Evolutionary conservation across 2,113 vertebrate genomes (phyloP), one percentile per base, ranked within the genome.

Genomic region (Archocentrus centrarchus): DNA sequence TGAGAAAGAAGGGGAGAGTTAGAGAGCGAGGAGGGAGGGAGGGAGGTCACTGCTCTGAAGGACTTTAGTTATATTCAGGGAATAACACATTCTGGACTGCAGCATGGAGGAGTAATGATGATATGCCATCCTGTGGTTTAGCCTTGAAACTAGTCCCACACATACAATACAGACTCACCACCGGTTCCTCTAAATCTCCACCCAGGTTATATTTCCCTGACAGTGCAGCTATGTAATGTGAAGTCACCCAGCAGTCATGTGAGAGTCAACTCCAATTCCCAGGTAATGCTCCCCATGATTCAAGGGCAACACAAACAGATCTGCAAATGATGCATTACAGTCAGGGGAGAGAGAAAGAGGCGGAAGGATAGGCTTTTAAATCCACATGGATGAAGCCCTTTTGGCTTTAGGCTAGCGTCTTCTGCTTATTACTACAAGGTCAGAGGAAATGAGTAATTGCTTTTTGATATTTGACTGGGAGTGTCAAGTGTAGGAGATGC

Each of bases 201-300:
- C 84, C 86, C 87, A 78, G 89, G 81, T 89, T 82, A 60, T 50
- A 86, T 92, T 94, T 90, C 88, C 61, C 83, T 87, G 88, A 89
- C 86, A 73, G 57, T 78, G 32, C 1, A 2, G 39, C 53, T 63
- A n/a, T 84, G 59, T 62, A 70, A 83, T 86, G 79, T 73, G n/a
- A 81, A 22, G 57, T 82, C 60, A 83, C 53, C 55, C 37, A 39
- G 68, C 66, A 62, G 61, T 85, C 30, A 20, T 24, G 66, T 61
- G 24, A 73, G 85, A 91, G 83, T 58, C 13, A 5, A 37, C 81
- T 87, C 62, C 20, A 30, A 27, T 81, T 90, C 75, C 79, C 75
- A 89, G 82, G 78, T 88, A 82, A 87, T 22, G 59, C 57, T 59
- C 78, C 37, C 15, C 50, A 22, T 57, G 18, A 47, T 30, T 41